phyloP scores from a whole-genome alignment of 2,113 vertebrate species.

The Heterotis niloticus region DNA sequence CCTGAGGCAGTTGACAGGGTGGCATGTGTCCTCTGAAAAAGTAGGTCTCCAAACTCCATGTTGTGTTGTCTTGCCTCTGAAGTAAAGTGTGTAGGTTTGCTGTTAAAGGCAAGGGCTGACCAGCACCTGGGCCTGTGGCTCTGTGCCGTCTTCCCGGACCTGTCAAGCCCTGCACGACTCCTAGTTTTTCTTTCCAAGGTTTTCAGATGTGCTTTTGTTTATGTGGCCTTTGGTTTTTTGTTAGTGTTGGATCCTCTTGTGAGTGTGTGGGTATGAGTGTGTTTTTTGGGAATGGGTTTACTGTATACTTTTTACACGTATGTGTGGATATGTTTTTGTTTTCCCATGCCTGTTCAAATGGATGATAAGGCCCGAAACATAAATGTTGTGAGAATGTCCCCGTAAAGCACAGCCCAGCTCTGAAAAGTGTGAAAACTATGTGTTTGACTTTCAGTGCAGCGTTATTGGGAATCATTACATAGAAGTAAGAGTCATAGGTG shows the following conservation, averaged over 20 bases:
- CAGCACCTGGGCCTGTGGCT: not conserved
- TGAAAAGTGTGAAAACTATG: not conserved
- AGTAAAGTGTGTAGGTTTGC: too few species aligned
- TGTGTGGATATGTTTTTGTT: not conserved
- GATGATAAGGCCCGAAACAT: not conserved
- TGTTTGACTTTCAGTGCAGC: not conserved
- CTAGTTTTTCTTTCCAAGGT: not conserved
- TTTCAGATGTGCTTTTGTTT: not conserved
- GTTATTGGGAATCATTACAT: not conserved
- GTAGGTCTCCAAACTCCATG: too few species aligned
- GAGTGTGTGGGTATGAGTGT: not conserved
- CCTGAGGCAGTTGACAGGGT: too few species aligned
- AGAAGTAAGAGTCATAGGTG: not conserved
- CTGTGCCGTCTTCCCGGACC: not conserved
- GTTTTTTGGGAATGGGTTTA: not conserved
- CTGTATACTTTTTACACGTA: not conserved
- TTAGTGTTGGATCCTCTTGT: not conserved
- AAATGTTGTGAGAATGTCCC: not conserved
- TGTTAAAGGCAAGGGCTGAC: not conserved
- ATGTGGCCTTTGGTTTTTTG: too few species aligned
- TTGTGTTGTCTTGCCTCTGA: too few species aligned
- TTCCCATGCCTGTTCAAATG: not conserved
- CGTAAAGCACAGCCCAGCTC: not conserved
- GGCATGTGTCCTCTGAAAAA: too few species aligned
- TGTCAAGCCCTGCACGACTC: not conserved